Percentiles rank a stretch among this genome's conserved stretches.
phyloP scores from a whole-genome alignment of 2,888 invertebrate species.

The Pollenia amentaria region DNA sequence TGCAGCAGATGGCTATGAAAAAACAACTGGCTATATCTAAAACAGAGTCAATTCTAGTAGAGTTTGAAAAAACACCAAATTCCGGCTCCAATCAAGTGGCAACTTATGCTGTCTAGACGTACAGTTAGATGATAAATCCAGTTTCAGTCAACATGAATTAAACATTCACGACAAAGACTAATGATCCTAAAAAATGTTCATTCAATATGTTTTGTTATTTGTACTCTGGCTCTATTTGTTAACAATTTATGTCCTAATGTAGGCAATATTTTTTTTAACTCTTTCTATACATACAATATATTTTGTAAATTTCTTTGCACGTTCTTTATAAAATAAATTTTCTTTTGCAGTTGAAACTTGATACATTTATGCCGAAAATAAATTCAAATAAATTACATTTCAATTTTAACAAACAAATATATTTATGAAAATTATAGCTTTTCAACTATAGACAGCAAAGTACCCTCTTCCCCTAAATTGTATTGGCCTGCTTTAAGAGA shows the following conservation, averaged over 20 bases:
- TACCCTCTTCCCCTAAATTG: background rate
- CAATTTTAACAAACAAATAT: conserved; percentile 66
- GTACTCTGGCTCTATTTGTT: background rate
- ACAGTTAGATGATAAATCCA: too few relatives aligned
- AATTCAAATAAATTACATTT: conserved; percentile 62
- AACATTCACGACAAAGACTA: too few relatives aligned
- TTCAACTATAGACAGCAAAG: background rate
- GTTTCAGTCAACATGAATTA: too few relatives aligned
- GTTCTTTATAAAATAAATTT: background rate
- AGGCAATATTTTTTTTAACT: conserved; percentile 40
- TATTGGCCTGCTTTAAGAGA: conserved; percentile 40
- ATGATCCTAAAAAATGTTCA: too few relatives aligned
- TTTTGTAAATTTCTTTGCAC: background rate
- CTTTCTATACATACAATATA: background rate
- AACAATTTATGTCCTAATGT: conserved; percentile 32
- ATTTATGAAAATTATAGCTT: conserved; percentile 25
- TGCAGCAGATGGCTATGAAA: too few relatives aligned
- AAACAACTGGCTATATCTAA: too few relatives aligned
- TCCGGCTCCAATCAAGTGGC: too few relatives aligned
- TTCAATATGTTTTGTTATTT: too few relatives aligned
- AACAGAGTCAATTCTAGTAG: too few relatives aligned
- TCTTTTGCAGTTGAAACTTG: conserved; percentile 26
- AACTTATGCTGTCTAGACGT: too few relatives aligned
- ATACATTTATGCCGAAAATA: conserved; percentile 36
- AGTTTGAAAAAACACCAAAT: too few relatives aligned